Conservation (phyloP, 2,888 invertebrate species). For the Gisinianus flammeolus region DNA sequence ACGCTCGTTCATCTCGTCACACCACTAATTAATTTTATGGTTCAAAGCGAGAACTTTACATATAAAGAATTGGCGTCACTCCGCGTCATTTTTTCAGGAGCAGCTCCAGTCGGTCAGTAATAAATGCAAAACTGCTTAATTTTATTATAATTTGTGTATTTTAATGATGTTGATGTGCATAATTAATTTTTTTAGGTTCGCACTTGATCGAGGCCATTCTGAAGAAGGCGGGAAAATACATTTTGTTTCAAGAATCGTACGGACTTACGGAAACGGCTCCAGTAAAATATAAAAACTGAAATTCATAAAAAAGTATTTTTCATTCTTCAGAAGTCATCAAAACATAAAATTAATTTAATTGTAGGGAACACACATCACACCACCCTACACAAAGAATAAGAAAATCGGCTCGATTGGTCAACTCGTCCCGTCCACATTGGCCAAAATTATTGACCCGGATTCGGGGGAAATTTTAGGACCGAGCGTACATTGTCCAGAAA, state of each 20-base stretch:
- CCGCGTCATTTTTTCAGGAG: slow-evolving; percentile 68
- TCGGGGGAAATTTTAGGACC: slow-evolving; percentile 68
- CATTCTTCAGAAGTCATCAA: too few species aligned
- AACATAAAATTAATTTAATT: too few species aligned
- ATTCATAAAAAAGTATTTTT: too few species aligned
- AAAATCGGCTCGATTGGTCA: slow-evolving; percentile 46
- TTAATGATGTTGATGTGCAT: too few species aligned
- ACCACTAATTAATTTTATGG: slow-evolving; percentile 76
- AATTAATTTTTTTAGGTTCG: too few species aligned
- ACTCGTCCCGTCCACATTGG: slow-evolving; percentile 65
- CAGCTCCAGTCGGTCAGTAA: slow-evolving; percentile 69
- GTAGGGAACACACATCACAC: slow-evolving; percentile 42
- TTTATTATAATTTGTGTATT: too few species aligned
- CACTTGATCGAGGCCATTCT: slow-evolving; percentile 68
- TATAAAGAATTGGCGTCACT: slow-evolving; percentile 72
- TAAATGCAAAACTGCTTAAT: too few species aligned
- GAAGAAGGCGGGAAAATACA: slow-evolving; percentile 61
- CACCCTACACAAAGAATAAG: slow-evolving; percentile 40
- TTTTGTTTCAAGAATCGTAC: slow-evolving; percentile 61
- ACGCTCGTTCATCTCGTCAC: slow-evolving; percentile 69
- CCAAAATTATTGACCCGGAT: slow-evolving; percentile 68
- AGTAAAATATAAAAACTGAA: too few species aligned
- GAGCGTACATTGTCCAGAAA: slow-evolving; percentile 71
- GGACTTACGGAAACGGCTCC: slow-evolving; percentile 76
- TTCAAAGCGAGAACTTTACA: slow-evolving; percentile 72